Evolutionary conservation across 2,888 invertebrate genomes (phyloP).

Genomic region (Allophyes oxyacanthae): DNA sequence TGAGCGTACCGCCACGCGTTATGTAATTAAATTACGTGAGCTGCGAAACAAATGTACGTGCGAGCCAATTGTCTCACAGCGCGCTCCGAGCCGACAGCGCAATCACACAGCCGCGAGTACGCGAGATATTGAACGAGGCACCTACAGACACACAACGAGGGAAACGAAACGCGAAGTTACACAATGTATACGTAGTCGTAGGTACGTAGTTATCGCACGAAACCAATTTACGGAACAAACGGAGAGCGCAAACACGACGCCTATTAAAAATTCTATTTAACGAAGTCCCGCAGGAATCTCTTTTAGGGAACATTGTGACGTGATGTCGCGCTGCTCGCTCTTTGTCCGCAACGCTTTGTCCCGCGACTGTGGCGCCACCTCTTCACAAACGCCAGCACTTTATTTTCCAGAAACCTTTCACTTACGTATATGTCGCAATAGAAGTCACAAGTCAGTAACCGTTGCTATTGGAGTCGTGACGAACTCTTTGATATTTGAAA

Average conservation of each 20-base stretch:
- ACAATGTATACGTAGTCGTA: neutral
- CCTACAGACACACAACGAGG: conserved; percentile 1
- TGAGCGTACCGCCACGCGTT: neutral
- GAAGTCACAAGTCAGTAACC: too few relatives aligned
- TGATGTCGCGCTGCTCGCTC: neutral
- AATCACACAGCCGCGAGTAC: neutral
- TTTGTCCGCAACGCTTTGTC: neutral
- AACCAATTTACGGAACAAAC: conserved; percentile 5
- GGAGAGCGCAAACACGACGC: conserved; percentile 3
- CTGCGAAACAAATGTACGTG: conserved; percentile 11
- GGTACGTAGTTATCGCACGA: neutral
- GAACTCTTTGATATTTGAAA: too few relatives aligned
- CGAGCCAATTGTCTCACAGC: neutral
- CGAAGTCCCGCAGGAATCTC: neutral
- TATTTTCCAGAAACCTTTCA: too few relatives aligned
- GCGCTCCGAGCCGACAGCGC: neutral
- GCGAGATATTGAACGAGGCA: neutral
- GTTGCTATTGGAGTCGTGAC: too few relatives aligned
- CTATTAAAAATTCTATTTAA: conserved; percentile 1
- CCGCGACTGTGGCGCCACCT: neutral
- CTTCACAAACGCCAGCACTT: neutral
- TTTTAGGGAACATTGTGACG: neutral
- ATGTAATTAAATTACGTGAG: conserved; percentile 19
- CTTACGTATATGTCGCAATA: too few relatives aligned
- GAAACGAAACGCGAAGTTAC: conserved; percentile 1